These are phyloP conservation scores for Proisotoma minuta DNA, from an alignment of 2,888 invertebrate genomes.

Conservation along the genomic window DNA sequence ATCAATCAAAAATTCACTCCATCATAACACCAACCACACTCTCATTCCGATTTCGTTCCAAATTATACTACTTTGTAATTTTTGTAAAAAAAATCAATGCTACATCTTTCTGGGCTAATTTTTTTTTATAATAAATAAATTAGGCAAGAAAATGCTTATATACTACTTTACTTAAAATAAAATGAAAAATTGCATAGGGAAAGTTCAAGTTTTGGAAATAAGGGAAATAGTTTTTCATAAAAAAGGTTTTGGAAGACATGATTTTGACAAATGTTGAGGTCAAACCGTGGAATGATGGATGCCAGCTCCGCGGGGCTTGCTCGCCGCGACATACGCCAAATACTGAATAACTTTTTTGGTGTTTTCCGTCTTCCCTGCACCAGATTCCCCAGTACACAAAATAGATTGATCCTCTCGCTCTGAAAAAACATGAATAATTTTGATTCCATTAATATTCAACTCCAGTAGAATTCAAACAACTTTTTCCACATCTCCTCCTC, in stretches of 20 bases:
- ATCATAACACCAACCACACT: not conserved
- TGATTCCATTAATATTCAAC: not conserved
- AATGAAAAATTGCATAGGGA: not conserved
- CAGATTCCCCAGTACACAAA: conserved; percentile 99
- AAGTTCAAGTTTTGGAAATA: not conserved
- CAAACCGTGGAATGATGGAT: conserved; percentile 50
- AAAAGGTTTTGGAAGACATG: too few relatives aligned
- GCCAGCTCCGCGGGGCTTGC: conserved; percentile 68
- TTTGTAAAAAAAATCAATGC: too few relatives aligned
- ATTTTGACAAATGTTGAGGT: conserved; percentile 11
- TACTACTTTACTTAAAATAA: too few relatives aligned
- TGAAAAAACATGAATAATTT: conserved; percentile 51
- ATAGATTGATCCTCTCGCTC: conserved; percentile 99
- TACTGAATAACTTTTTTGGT: conserved; percentile 99
- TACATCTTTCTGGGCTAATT: too few relatives aligned
- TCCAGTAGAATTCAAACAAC: not conserved
- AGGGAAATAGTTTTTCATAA: not conserved
- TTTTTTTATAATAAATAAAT: too few relatives aligned
- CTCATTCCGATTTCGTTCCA: too few relatives aligned
- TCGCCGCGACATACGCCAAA: conserved; percentile 97
- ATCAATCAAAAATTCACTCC: not conserved
- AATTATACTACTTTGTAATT: too few relatives aligned
- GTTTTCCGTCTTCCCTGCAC: conserved; percentile 99
- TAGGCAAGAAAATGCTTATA: too few relatives aligned
- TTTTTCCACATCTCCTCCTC: not conserved